Percentiles rank a stretch among this genome's conserved stretches.
phyloP scores from a whole-genome alignment of 2,797 vertebrate genomes.

The Bryconaethiops microstoma region DNA sequence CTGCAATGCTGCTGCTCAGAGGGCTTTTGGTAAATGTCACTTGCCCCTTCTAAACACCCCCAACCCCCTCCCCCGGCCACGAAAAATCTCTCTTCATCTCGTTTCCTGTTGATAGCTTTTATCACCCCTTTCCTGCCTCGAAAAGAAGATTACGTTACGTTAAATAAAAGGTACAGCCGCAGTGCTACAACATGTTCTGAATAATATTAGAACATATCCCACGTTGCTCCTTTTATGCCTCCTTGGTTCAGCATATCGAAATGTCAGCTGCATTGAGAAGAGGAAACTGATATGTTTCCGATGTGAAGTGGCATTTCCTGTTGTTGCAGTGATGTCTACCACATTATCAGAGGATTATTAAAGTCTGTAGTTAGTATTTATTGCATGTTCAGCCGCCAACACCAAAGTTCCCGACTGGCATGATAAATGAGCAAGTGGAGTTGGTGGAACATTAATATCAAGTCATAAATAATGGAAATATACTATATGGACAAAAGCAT shows the following conservation, averaged over 20 bases:
- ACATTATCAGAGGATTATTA: constrained; percentile 1
- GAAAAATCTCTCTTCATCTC: background rate
- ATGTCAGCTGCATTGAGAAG: constrained; percentile 12
- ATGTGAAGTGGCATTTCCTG: constrained; percentile 7
- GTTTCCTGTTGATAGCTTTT: constrained; percentile 10
- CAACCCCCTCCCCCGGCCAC: no score
- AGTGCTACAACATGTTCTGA: background rate
- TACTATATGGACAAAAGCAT: no score
- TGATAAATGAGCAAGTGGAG: no score
- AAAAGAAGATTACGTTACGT: constrained; percentile 4
- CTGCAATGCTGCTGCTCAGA: constrained; percentile 61
- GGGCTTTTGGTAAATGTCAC: constrained; percentile 75
- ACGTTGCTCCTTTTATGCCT: background rate
- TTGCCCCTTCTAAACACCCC: constrained; percentile 55
- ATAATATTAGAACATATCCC: constrained; percentile 7
- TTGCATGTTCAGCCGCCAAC: background rate
- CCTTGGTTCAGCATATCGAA: background rate
- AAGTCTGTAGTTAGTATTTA: background rate
- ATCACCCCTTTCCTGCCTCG: background rate
- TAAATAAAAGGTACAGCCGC: constrained; percentile 7
- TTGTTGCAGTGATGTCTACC: background rate
- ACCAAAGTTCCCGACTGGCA: no score
- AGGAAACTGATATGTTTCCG: background rate
- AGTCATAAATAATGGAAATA: no score
- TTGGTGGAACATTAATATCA: no score